phyloP scores from a whole-genome alignment of 2,888 invertebrate genomes.

The Ophioninae sp. region DNA sequence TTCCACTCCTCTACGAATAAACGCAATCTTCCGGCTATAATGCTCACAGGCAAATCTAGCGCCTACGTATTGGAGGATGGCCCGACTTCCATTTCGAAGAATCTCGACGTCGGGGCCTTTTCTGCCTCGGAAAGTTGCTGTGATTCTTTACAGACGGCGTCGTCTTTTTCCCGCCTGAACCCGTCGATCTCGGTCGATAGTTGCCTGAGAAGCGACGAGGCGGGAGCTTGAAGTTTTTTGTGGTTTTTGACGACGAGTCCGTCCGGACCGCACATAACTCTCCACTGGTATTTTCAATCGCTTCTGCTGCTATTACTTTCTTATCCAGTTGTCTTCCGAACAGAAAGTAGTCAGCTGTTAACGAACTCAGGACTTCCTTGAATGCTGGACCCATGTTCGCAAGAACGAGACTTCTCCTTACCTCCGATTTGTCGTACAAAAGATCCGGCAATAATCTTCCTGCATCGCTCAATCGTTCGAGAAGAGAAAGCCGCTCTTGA shows the following conservation, averaged over 20 bases:
- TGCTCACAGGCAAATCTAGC: slow-evolving; percentile 39
- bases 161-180: slow-evolving; percentile 11
- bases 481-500: slow-evolving; percentile 18
- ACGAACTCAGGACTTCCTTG: slow-evolving; percentile 36
- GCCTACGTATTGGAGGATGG: slow-evolving; percentile 10
- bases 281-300: slow-evolving; percentile 16
- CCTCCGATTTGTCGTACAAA: slow-evolving; percentile 5
- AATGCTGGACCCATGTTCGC: slow-evolving; percentile 36
- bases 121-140: slow-evolving; percentile 26
- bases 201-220: slow-evolving; percentile 30
- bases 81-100: not conserved
- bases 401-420: not conserved
- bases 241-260: slow-evolving; percentile 7
- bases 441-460: slow-evolving; percentile 42
- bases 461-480: slow-evolving; percentile 34
- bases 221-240: slow-evolving; percentile 55
- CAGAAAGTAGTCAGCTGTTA: slow-evolving; percentile 43
- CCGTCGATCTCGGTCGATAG: slow-evolving; percentile 29
- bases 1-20: slow-evolving; percentile 38
- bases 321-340: slow-evolving; percentile 53
- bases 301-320: slow-evolving; percentile 48
- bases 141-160: slow-evolving; percentile 10
- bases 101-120: slow-evolving; percentile 7
- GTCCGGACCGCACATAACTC: slow-evolving; percentile 2
- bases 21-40: slow-evolving; percentile 54